These are phyloP conservation scores for Ypsolopha scabrella DNA, from an alignment of 2,888 invertebrate species.

Conservation along the genomic window DNA sequence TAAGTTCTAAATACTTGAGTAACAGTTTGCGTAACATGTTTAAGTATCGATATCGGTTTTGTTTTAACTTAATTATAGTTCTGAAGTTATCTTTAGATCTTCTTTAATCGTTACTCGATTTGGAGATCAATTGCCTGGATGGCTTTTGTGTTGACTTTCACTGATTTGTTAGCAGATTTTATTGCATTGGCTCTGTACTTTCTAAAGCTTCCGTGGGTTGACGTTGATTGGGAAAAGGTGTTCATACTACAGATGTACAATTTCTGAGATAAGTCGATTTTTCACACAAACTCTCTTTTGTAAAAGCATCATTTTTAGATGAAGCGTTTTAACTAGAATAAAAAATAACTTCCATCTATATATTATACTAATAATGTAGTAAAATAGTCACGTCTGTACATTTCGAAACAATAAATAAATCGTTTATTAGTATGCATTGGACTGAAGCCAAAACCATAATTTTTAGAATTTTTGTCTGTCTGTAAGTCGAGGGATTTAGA, in stretches of 20 bases:
- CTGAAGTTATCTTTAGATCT: slow-evolving; percentile 5
- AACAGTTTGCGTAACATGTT: slow-evolving; percentile 1
- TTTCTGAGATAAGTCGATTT: too few relatives aligned
- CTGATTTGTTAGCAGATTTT: slow-evolving; percentile 3
- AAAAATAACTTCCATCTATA: too few relatives aligned
- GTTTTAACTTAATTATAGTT: slow-evolving; percentile 23
- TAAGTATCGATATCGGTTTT: slow-evolving; percentile 8
- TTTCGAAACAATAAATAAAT: too few relatives aligned
- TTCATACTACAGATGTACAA: neutral
- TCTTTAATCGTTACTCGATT: neutral
- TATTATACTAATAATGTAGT: too few relatives aligned
- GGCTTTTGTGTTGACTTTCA: slow-evolving; percentile 3
- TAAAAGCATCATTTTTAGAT: neutral
- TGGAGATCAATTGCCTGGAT: neutral
- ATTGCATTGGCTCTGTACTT: neutral
- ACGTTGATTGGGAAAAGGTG: neutral
- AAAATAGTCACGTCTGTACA: too few relatives aligned
- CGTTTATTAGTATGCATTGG: too few relatives aligned
- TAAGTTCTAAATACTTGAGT: neutral
- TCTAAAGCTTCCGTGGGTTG: neutral
- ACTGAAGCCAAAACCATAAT: too few relatives aligned
- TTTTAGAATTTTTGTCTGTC: too few relatives aligned
- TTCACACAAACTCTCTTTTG: neutral
- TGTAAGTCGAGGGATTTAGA: too few relatives aligned
- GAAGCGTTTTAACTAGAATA: neutral